Evolutionary conservation across 2,888 invertebrate species (phyloP), one percentile per base, ranked within the genome.

Genomic region (Drosophila cyrtoloma): DNA sequence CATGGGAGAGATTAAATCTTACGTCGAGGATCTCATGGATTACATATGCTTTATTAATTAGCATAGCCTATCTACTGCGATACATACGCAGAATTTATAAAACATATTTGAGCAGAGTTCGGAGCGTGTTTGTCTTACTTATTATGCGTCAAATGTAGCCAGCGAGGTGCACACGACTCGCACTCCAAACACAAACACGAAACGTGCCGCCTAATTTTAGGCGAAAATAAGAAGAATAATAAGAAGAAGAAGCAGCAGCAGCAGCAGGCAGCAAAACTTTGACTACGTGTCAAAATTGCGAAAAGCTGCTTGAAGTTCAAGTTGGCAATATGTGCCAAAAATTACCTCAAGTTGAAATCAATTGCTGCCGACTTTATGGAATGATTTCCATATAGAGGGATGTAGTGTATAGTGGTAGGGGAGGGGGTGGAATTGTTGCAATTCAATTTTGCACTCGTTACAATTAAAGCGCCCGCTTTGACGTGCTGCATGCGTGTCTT

Each of bases 191-290:
- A 59, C 60, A 73, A 71, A 71, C 70, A 75, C 52, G 51, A 71
- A 77, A 81, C 84, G 87, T 87, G 86, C 77, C 73, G 77, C 79
- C 90, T 89, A 84, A 89, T 88, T 89, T 82, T 76, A 62, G 74
- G 72, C 68, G 55, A 22, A 47, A 64, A 70, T 26, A 47, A 52
- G 19, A 39, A 33, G 42, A 35, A 16, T 4, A 9, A 9, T 7
- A 39, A 28, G 26, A 10, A 55, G 53, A 6, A 42, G 44, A n/a
- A 28, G 35, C 3, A 47, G 39, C n/a, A 22, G 53, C 32, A 35
- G 50, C 44, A 28, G 42, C 28, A 47, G 37, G 35, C 35, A 72
- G 60, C 22, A 44, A 35, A 71, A 71, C 61, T 71, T 70, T 57
- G 42, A 35, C 51, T 72, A 82, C 82, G 77, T 82, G 82, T 71